A percentile compares a stretch with the other conserved stretches of the same genome.
Evolutionary conservation across 1,140 invertebrate species (phyloP).

Genomic region (Meloidogyne hapla): DNA sequence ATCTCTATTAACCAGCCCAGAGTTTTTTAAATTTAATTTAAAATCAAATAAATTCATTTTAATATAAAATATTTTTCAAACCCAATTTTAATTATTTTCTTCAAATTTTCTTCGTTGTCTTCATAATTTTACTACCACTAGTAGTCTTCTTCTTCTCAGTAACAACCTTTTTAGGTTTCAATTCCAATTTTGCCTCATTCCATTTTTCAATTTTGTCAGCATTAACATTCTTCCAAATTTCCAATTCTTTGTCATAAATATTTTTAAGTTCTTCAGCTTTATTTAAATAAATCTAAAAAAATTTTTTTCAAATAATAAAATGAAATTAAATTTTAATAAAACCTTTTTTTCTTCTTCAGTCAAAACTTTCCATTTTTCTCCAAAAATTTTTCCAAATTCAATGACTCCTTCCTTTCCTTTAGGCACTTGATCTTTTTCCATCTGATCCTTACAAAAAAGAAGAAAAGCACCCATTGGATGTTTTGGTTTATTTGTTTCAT

Average conservation of each 20-base stretch:
- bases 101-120: background rate
- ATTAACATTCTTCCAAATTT: slow-evolving; percentile 13
- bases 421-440: background rate
- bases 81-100: background rate
- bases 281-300: slow-evolving; percentile 10
- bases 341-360: slow-evolving; percentile 22
- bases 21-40: background rate
- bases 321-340: too few species aligned
- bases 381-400: slow-evolving; percentile 1
- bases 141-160: background rate
- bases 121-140: too few species aligned
- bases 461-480: background rate
- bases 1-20: too few species aligned
- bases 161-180: slow-evolving; percentile 4
- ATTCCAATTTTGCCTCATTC: background rate
- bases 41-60: slow-evolving; percentile 2
- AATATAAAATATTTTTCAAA: background rate
- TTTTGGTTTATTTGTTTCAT: slow-evolving; percentile 11
- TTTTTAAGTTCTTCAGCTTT: background rate
- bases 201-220: slow-evolving; percentile 1
- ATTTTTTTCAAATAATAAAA: background rate
- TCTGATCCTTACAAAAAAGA: background rate
- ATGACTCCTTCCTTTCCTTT: background rate
- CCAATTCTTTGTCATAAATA: background rate
- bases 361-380: slow-evolving; percentile 6